phyloP scores from a whole-genome alignment of 2,113 vertebrate species.

The Nicator chloris region DNA sequence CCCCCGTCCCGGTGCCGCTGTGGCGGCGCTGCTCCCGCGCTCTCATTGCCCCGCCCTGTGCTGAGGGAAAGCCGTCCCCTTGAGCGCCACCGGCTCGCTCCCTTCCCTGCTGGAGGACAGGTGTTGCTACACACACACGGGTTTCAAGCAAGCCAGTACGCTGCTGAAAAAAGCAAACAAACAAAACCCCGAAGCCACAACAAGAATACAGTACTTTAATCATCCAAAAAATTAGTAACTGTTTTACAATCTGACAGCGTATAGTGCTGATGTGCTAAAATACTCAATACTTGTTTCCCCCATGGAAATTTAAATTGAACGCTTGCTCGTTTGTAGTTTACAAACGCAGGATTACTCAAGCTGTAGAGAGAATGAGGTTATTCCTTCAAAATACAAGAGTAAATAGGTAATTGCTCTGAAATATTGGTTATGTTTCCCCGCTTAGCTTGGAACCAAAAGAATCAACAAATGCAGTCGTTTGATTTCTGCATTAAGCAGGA shows the following conservation, averaged over 20 bases:
- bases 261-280: neutral
- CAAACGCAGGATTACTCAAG: neutral
- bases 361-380: neutral
- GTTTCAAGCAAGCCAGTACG: fast-evolving
- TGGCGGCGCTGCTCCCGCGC: no score
- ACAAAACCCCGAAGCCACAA: neutral
- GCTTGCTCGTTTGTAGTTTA: slow-evolving; percentile 7
- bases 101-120: fast-evolving
- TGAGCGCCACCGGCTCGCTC: neutral
- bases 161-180: neutral
- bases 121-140: fast-evolving
- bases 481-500: neutral
- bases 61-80: neutral
- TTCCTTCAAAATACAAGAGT: neutral
- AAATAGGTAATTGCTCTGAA: slow-evolving; percentile 11
- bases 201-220: neutral
- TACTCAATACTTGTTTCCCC: slow-evolving; percentile 2
- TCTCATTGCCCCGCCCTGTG: fast-evolving
- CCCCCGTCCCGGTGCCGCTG: no score
- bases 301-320: slow-evolving; percentile 28
- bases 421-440: neutral
- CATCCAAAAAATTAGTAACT: neutral
- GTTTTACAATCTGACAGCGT: slow-evolving; percentile 32
- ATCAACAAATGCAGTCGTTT: neutral
- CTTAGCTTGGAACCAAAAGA: neutral